Evolutionary conservation across 2,888 invertebrate species (phyloP), one percentile per base, ranked within the genome.

Genomic region (Phania funesta): DNA sequence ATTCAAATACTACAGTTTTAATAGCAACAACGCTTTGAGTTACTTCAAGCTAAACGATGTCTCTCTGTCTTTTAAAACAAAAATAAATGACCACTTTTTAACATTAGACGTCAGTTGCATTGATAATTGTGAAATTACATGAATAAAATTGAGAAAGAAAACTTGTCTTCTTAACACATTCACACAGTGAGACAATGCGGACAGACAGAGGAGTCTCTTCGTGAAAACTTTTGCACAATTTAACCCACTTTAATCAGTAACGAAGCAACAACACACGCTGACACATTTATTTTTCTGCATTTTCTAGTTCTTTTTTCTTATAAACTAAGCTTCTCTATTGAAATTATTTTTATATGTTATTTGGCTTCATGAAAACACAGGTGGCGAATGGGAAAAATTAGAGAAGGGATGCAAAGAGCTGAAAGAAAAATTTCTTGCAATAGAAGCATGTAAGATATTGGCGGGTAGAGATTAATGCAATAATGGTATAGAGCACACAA

Each of bases 51-150:
- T 64, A 64, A 46, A 35, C 46, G 35, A 54, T 64, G 44, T 64
- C 18, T 64, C 44, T 4, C 5, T 60, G 54, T 44, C 32, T 16
- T 35, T 50, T 16, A 32, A 65, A 52, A 16, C 1, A 16, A 68
- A 68, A 60, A 60, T 54, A 16, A 62, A 60, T 76, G 52, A 54
- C 44, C 60, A 52, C 44, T 68, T 76, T 60, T 18, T 18, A 35
- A 35, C 58, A 44, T 32, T 58, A 44, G 18, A 60, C 50, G 41
- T 29, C 24, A 29, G 46, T 35, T 52, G 68, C 52, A 50, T 62
- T 48, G 32, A 13, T 24, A 22, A 32, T 68, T 76, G 24, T 52
- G 24, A 60, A 60, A 60, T 35, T 46, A 11, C 9, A 38, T 9
- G n/a, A 2, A 38, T 54, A 50, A 41, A 24, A 44, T 0, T 2